Base-by-base conservation (phyloP, 2,113 vertebrate genomes). In the Formicarius rufipectus region DNA sequence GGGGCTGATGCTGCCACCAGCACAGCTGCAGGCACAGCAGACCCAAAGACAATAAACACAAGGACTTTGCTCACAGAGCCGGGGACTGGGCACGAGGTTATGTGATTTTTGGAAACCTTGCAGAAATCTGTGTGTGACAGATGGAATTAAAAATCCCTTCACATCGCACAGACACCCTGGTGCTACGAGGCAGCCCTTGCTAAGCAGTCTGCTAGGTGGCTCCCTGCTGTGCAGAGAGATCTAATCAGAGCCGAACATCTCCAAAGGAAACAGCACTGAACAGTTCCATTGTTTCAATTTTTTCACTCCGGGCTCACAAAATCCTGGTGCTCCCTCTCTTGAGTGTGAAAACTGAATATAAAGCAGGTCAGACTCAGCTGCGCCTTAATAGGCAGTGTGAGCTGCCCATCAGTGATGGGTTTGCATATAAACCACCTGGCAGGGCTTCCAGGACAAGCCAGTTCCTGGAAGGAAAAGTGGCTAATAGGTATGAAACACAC, bases 41-140 rank as follows among this genome's bases (percentile, higher is more conserved):
- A 56, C 95, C 90, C 96, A 93, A 95, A 91, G 82, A 97, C 96
- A 97, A 97, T 95, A 97, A 97, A 96, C 91, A 97, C 96, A 96
- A 91, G 87, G 84, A 87, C 90, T 91, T 60, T 0, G 4, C 75
- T 86, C 74, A 27, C 87, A 17, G 89, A 94, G 94, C 55, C 0
- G 2, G 87, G 87, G 72, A 35, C 68, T 93, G 93, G 94, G 93
- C 87, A 95, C 0, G 2, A 85, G 93, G 95, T 95, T 95, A 83
- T 97, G 97, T 97, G 95, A 95, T 93, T 97, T 91, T 97, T 97
- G 97, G 96, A 97, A 93, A 71, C 60, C 52, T 93, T 64, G 94
- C 87, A 94, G 63, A 30, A 77, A 53, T 55, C 5, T 52, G 72
- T 60, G 94, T 91, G 87, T 67, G 95, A 95, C 89, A 95, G 82